phyloP scores from a whole-genome alignment of 2,888 invertebrate species.

The Dasysyrphus tricinctus region DNA sequence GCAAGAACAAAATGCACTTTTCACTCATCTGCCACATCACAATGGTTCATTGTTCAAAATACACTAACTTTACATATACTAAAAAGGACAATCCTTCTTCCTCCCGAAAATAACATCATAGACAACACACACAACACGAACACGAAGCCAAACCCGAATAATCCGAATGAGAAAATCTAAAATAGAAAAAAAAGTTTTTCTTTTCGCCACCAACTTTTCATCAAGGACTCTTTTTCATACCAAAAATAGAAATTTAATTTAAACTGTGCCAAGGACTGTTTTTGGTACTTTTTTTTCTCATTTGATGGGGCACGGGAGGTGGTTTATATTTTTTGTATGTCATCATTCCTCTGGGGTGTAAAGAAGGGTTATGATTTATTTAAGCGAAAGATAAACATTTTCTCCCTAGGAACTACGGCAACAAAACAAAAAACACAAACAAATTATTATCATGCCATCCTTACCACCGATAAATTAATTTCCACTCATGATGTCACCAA shows the following conservation, averaged over 20 bases:
- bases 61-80: slow-evolving; percentile 31
- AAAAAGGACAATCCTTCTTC: slow-evolving; percentile 56
- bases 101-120: slow-evolving; percentile 30
- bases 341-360: slow-evolving; percentile 27
- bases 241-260: slow-evolving; percentile 75
- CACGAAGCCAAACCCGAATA: slow-evolving; percentile 10
- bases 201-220: slow-evolving; percentile 56
- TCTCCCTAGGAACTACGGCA: neutral
- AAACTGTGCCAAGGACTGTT: slow-evolving; percentile 73
- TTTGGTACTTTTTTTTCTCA: slow-evolving; percentile 5
- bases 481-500: slow-evolving; percentile 55
- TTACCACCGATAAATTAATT: slow-evolving; percentile 72
- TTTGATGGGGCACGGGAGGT: neutral
- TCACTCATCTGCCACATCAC: slow-evolving; percentile 47
- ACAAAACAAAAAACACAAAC: neutral
- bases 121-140: slow-evolving; percentile 12
- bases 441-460: slow-evolving; percentile 27
- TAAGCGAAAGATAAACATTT: slow-evolving; percentile 34
- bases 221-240: slow-evolving; percentile 63
- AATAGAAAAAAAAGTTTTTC: slow-evolving; percentile 33
- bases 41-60: slow-evolving; percentile 48
- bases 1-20: slow-evolving; percentile 34
- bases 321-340: slow-evolving; percentile 13
- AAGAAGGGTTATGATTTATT: slow-evolving; percentile 53
- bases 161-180: slow-evolving; percentile 26